Evolutionary conservation across 2,888 invertebrate genomes (phyloP).

Genomic region (Himalopsyche anomala): DNA sequence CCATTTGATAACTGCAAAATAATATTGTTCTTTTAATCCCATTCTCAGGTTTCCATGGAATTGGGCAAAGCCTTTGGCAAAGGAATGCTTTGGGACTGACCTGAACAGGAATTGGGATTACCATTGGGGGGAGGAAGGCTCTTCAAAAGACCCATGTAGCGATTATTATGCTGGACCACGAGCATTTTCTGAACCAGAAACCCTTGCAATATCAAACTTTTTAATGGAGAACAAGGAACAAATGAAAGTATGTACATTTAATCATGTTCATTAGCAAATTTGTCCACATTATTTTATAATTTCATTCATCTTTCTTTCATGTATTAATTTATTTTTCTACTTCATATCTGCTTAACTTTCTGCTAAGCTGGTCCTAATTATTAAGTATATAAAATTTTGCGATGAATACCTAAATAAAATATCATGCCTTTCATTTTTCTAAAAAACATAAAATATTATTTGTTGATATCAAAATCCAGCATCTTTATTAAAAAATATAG

Average conservation of each 20-base stretch:
- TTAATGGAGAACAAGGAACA: conserved; percentile 78
- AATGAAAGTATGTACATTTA: conserved; percentile 74
- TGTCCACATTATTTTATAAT: no score
- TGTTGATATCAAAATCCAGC: no score
- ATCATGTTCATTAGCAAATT: no score
- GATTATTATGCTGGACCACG: conserved; percentile 85
- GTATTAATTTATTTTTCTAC: no score
- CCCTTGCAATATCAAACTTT: conserved; percentile 80
- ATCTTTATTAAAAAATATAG: neutral
- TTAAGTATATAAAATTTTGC: no score
- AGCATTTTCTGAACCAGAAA: conserved; percentile 89
- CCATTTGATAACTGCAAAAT: no score
- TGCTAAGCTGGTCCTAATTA: no score
- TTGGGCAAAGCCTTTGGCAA: conserved; percentile 73
- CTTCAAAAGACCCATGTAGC: conserved; percentile 83
- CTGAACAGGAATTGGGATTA: conserved; percentile 87
- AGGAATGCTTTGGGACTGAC: conserved; percentile 85
- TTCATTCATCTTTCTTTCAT: no score
- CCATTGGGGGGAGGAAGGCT: conserved; percentile 83
- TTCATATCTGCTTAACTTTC: no score
- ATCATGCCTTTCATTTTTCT: no score
- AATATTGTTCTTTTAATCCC: neutral
- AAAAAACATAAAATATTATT: no score
- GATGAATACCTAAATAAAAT: no score
- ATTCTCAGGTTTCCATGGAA: conserved; percentile 75